phyloP scores from a whole-genome alignment of 2,113 vertebrate species.

The Phylloscopus trochilus region DNA sequence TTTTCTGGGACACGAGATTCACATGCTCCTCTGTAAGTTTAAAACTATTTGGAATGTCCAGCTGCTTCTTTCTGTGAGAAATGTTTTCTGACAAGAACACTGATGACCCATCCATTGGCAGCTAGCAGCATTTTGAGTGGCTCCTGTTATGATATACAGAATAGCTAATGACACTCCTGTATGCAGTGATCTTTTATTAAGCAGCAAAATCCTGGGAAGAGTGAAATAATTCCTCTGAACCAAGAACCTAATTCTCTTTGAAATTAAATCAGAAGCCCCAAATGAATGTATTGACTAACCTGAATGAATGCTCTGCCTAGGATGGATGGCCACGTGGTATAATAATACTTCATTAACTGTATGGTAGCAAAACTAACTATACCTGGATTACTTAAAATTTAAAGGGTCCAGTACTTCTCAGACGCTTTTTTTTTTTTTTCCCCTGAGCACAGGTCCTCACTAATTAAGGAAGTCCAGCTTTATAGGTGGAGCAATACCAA shows the following conservation, averaged over 20 bases:
- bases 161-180: background rate
- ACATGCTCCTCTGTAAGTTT: background rate
- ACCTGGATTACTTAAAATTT: background rate
- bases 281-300: background rate
- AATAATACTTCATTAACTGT: background rate
- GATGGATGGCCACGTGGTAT: background rate
- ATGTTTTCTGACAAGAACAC: background rate
- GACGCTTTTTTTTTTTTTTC: background rate
- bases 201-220: background rate
- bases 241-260: background rate
- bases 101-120: background rate
- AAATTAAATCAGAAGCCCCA: background rate
- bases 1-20: background rate
- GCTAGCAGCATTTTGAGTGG: background rate
- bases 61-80: background rate
- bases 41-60: background rate
- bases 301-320: background rate
- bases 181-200: background rate
- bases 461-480: constrained; percentile 52
- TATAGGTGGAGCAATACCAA: constrained; percentile 36
- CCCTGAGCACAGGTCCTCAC: background rate
- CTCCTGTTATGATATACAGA: background rate
- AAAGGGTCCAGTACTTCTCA: background rate
- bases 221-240: background rate
- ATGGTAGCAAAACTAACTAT: background rate